Conservation (phyloP, 2,797 vertebrate genomes). For the Aeoliscus strigatus region DNA sequence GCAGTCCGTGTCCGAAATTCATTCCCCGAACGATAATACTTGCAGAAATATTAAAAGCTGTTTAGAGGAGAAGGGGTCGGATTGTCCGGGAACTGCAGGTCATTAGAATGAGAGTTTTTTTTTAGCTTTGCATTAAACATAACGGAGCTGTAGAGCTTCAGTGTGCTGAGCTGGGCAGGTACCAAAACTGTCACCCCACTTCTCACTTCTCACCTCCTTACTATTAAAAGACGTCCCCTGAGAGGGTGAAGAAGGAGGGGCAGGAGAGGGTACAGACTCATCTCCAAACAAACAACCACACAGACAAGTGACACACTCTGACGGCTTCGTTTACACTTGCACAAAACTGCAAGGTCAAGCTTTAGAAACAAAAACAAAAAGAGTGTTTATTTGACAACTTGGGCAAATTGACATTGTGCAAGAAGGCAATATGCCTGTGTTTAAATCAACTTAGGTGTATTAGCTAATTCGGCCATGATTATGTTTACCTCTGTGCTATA, state of each 20-base stretch:
- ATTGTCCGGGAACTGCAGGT: slow-evolving; percentile 39
- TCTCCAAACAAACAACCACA: slow-evolving; percentile 50
- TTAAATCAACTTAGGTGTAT: slow-evolving; percentile 36
- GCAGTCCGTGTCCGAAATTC: slow-evolving; percentile 56
- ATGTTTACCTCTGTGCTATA: slow-evolving; percentile 49
- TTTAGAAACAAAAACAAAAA: slow-evolving; percentile 28
- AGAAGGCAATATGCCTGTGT: slow-evolving; percentile 36
- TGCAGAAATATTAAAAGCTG: slow-evolving; percentile 54
- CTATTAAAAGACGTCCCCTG: slow-evolving; percentile 69
- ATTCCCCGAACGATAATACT: slow-evolving; percentile 54
- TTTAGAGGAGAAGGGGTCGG: slow-evolving; percentile 48
- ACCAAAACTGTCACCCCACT: slow-evolving; percentile 40
- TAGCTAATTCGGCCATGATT: slow-evolving; percentile 38
- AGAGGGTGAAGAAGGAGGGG: slow-evolving; percentile 31
- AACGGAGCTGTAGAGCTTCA: slow-evolving; percentile 26
- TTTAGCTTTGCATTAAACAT: too few relatives aligned
- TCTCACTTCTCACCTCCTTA: slow-evolving; percentile 61
- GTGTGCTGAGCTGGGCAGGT: slow-evolving; percentile 36
- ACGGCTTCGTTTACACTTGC: slow-evolving; percentile 4
- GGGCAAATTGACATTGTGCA: slow-evolving; percentile 37
- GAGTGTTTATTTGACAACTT: slow-evolving; percentile 21
- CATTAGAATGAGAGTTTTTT: slow-evolving; percentile 36
- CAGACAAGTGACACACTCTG: slow-evolving; percentile 23
- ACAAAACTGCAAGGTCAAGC: slow-evolving; percentile 44
- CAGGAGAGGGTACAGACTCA: slow-evolving; percentile 40